These are phyloP conservation scores for Elegia similella DNA, from an alignment of 2,888 invertebrate species.

Conservation along the genomic window DNA sequence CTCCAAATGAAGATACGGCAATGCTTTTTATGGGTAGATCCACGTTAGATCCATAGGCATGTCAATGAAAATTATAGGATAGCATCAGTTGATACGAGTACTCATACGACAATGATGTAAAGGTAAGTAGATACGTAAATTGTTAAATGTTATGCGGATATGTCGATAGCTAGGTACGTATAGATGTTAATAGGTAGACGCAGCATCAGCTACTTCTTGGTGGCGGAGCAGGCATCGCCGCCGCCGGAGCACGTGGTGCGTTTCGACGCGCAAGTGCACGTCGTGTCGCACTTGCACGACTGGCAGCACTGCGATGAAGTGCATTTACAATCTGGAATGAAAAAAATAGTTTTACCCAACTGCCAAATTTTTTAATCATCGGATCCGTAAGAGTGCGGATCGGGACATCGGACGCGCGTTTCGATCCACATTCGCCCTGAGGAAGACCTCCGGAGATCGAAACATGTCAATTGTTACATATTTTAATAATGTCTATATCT, in stretches of 20 bases:
- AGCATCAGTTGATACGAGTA: too few relatives aligned
- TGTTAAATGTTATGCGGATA: too few relatives aligned
- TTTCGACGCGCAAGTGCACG: slow-evolving; percentile 67
- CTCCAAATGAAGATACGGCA: too few relatives aligned
- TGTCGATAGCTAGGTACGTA: neutral
- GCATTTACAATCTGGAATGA: slow-evolving; percentile 68
- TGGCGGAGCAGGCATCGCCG: slow-evolving; percentile 32
- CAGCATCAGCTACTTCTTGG: slow-evolving; percentile 51
- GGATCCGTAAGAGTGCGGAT: too few relatives aligned
- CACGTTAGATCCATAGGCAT: neutral
- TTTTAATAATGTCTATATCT: too few relatives aligned
- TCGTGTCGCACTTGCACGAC: slow-evolving; percentile 66
- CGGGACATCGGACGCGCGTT: too few relatives aligned
- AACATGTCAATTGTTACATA: too few relatives aligned
- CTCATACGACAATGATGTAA: neutral
- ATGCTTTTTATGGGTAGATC: neutral
- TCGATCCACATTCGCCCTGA: too few relatives aligned
- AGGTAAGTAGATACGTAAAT: too few relatives aligned
- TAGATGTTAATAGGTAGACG: neutral
- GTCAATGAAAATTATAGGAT: too few relatives aligned
- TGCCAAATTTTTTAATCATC: neutral
- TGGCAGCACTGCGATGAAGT: slow-evolving; percentile 61
- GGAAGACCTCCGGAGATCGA: too few relatives aligned
- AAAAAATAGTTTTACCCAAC: slow-evolving; percentile 9
- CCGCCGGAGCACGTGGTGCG: slow-evolving; percentile 38